These are phyloP conservation scores for Sorex maritimensis DNA, from an alignment of 2,797 vertebrate species.

Conservation along the genomic window DNA sequence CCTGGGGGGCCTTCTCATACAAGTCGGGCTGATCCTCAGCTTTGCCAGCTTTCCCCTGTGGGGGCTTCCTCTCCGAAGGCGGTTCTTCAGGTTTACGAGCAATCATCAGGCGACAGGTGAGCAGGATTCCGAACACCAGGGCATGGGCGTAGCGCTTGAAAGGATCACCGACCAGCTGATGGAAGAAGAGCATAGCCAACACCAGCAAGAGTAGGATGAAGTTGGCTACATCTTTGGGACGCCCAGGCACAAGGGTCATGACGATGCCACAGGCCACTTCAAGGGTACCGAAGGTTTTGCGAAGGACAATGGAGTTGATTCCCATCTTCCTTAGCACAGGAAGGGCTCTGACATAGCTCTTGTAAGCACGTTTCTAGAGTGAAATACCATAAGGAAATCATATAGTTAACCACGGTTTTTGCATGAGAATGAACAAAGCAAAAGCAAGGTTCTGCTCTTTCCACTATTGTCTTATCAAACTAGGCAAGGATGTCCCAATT, in stretches of 20 bases:
- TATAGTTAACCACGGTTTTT: constrained; percentile 67
- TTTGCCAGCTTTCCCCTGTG: constrained; percentile 74
- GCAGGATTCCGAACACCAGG: constrained; percentile 98
- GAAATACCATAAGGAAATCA: constrained; percentile 71
- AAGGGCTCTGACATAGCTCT: constrained; percentile 98
- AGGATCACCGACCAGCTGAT: constrained; percentile 98
- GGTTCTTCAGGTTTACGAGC: constrained; percentile 98
- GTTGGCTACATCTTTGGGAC: constrained; percentile 98
- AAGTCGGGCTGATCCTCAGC: constrained; percentile 87
- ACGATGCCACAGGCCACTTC: constrained; percentile 98
- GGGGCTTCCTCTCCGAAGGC: constrained; percentile 90
- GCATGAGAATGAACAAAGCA: constrained; percentile 69
- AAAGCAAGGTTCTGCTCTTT: constrained; percentile 17
- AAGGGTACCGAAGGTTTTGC: constrained; percentile 97
- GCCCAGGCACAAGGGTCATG: constrained; percentile 97
- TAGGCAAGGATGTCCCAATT: constrained; percentile 1
- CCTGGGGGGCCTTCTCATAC: constrained; percentile 94
- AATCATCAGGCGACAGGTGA: constrained; percentile 98
- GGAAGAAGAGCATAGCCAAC: constrained; percentile 98
- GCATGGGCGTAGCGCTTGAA: constrained; percentile 98
- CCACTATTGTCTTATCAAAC: constrained; percentile 7
- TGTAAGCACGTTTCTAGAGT: constrained; percentile 98
- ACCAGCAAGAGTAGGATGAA: constrained; percentile 98
- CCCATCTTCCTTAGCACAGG: constrained; percentile 98
- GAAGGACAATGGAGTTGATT: constrained; percentile 97